Evolutionary conservation across 92 coral and sea anemone species (phyloP).

Genomic region (Parazoanthus atlanticus): DNA sequence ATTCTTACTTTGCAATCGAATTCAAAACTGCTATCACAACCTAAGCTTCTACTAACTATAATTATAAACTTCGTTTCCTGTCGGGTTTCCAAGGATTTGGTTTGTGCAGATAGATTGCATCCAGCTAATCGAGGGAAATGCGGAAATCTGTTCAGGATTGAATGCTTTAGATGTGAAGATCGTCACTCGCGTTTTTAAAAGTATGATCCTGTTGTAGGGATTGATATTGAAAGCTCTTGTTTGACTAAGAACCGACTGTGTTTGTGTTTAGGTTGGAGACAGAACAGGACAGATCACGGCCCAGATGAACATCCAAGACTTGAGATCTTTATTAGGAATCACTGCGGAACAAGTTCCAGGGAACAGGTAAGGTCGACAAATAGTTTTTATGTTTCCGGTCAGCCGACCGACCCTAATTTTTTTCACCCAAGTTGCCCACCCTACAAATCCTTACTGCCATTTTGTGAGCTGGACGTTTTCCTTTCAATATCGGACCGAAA

Average conservation of each 20-base stretch:
- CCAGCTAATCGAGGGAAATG: not conserved
- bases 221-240: not conserved
- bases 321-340: constrained; percentile 76
- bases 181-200: not conserved
- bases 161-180: not conserved
- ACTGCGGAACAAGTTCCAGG: constrained; percentile 44
- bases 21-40: not conserved
- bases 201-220: not conserved
- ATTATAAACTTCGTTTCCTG: not conserved
- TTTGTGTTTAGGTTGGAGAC: constrained; percentile 83
- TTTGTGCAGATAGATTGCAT: not conserved
- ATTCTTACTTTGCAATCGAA: not conserved
- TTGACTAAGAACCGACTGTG: not conserved
- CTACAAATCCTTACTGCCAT: too few species aligned
- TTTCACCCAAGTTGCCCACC: not conserved
- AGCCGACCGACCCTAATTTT: too few species aligned
- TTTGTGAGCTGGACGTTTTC: too few species aligned
- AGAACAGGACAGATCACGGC: constrained; percentile 99
- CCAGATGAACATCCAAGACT: constrained; percentile 95
- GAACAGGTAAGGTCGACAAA: constrained; percentile 3
- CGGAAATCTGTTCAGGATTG: not conserved
- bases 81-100: not conserved
- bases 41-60: not conserved
- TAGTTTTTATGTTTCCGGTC: too few species aligned
- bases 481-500: too few species aligned